A percentile compares a stretch with the other conserved stretches of the same genome.
phyloP scores from a whole-genome alignment of 1,140 invertebrate species.

The Drosophila baimaii region DNA sequence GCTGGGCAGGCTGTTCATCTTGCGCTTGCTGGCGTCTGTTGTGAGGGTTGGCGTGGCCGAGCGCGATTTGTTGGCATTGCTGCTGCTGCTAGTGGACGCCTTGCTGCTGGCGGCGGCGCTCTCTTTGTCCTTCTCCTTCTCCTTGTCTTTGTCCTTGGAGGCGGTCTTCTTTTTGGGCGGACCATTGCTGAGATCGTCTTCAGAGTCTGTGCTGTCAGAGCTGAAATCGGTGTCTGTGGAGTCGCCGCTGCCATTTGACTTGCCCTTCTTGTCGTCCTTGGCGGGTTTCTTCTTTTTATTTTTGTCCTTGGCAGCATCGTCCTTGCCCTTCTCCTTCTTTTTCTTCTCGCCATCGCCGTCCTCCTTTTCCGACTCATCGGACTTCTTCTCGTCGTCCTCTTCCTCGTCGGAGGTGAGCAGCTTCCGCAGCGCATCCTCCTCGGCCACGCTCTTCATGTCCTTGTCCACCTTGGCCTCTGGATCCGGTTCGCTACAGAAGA shows the following conservation, averaged over 20 bases:
- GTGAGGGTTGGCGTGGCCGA: slow-evolving; percentile 87
- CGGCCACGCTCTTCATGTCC: slow-evolving; percentile 92
- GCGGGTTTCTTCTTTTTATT: slow-evolving; percentile 87
- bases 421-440: slow-evolving; percentile 94
- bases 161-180: slow-evolving; percentile 81
- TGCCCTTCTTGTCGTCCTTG: slow-evolving; percentile 87
- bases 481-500: slow-evolving; percentile 88
- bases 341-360: slow-evolving; percentile 86
- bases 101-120: slow-evolving; percentile 57
- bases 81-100: slow-evolving; percentile 70
- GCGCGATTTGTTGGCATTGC: slow-evolving; percentile 86
- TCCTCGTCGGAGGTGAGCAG: slow-evolving; percentile 95
- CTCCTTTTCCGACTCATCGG: slow-evolving; percentile 86
- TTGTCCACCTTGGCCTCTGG: slow-evolving; percentile 90
- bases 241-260: slow-evolving; percentile 67
- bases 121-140: slow-evolving; percentile 67
- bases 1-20: slow-evolving; percentile 85
- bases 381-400: slow-evolving; percentile 91
- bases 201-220: slow-evolving; percentile 90
- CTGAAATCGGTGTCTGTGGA: slow-evolving; percentile 90
- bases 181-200: slow-evolving; percentile 84
- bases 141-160: slow-evolving; percentile 63
- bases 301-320: slow-evolving; percentile 87
- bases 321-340: slow-evolving; percentile 87
- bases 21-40: slow-evolving; percentile 84